A percentile compares a stretch with the other conserved stretches of the same genome.
Evolutionary conservation across 2,113 vertebrate genomes (phyloP).

Genomic region (Peromyscus californicus): DNA sequence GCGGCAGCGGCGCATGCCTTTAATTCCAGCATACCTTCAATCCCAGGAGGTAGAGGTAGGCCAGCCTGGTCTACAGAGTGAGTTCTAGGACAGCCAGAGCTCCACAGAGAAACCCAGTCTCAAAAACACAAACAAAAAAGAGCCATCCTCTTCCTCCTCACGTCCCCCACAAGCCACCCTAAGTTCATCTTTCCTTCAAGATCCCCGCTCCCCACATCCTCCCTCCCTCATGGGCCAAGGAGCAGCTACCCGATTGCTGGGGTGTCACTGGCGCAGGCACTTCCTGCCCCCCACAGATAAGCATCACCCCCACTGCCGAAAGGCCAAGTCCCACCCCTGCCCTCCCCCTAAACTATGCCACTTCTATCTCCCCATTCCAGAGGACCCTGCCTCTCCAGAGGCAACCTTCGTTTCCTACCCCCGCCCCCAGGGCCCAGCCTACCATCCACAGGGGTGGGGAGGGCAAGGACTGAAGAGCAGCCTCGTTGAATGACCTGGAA

Average conservation of each 20-base stretch:
- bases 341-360: background rate
- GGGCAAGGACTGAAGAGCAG: background rate
- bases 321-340: slow-evolving; percentile 70
- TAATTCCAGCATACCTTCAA: background rate
- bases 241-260: slow-evolving; percentile 77
- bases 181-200: slow-evolving; percentile 59
- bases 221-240: slow-evolving; percentile 77
- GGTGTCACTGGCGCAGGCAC: slow-evolving; percentile 77
- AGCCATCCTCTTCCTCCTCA: background rate
- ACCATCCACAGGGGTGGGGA: background rate
- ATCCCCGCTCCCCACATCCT: slow-evolving; percentile 62
- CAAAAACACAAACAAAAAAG: background rate
- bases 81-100: background rate
- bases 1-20: no score
- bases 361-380: slow-evolving; percentile 3
- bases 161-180: background rate
- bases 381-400: background rate
- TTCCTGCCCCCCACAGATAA: slow-evolving; percentile 84
- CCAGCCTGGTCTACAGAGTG: background rate
- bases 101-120: background rate
- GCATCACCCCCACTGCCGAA: slow-evolving; percentile 78
- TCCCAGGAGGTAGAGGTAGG: background rate
- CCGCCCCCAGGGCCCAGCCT: background rate
- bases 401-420: background rate
- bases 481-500: slow-evolving; percentile 64